A percentile compares a stretch with the other conserved stretches of the same genome.
Evolutionary conservation across 2,797 vertebrate species (phyloP).

Genomic region (Sebastiscus albofasciatus): DNA sequence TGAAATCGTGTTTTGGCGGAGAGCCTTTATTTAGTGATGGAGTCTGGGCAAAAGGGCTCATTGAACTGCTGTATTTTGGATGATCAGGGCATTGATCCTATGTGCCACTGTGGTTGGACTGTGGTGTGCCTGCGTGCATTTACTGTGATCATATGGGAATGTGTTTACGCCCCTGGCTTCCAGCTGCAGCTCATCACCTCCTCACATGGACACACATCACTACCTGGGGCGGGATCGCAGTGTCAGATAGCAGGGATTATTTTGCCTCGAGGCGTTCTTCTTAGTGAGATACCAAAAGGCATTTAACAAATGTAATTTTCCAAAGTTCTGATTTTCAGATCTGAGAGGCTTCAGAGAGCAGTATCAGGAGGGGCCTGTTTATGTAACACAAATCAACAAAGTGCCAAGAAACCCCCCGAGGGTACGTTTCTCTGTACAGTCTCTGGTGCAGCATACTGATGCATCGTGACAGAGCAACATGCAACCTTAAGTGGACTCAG

Average conservation of each 20-base stretch:
- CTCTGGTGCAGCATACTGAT: conserved; percentile 43
- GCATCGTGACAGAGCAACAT: conserved; percentile 12
- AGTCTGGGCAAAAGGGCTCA: neutral
- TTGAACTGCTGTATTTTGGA: neutral
- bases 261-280: neutral
- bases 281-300: conserved; percentile 5
- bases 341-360: conserved; percentile 8
- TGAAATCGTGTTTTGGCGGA: neutral
- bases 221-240: conserved; percentile 27
- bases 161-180: conserved; percentile 45
- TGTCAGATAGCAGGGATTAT: conserved; percentile 26
- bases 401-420: conserved; percentile 42
- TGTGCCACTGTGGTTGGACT: neutral
- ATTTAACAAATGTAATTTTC: conserved; percentile 21
- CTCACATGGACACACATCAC: conserved; percentile 22
- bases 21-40: conserved; percentile 13
- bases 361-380: conserved; percentile 37
- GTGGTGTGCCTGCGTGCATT: neutral
- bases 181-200: conserved; percentile 39
- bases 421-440: neutral
- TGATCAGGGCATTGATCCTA: neutral
- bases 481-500: neutral
- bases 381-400: conserved; percentile 46
- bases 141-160: conserved; percentile 21
- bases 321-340: conserved; percentile 28